Conservation (phyloP, 2,113 vertebrate genomes). For the Vanacampus margaritifer region DNA sequence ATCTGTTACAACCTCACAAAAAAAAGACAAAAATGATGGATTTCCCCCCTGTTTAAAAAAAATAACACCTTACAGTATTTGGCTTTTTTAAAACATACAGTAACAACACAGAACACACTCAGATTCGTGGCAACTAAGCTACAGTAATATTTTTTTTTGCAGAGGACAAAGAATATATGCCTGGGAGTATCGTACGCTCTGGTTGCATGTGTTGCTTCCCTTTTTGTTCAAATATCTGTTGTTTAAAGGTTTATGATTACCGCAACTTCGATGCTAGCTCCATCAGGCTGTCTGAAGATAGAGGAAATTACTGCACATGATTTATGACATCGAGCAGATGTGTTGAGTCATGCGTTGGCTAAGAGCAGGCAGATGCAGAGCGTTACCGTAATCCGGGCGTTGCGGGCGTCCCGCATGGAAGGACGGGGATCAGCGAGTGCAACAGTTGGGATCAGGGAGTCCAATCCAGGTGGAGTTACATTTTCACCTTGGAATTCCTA, state of each 20-base stretch:
- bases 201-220: neutral
- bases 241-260: neutral
- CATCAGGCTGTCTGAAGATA: neutral
- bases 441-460: constrained; percentile 20
- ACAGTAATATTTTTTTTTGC: neutral
- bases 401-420: constrained; percentile 35
- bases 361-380: constrained; percentile 7
- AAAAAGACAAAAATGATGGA: neutral
- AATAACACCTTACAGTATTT: neutral
- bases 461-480: constrained; percentile 28
- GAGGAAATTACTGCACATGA: neutral
- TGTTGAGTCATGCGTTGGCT: constrained; percentile 4
- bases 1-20: neutral
- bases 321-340: neutral
- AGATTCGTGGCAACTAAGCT: neutral
- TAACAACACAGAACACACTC: too few species aligned
- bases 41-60: neutral
- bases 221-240: neutral
- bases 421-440: constrained; percentile 26
- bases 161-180: neutral
- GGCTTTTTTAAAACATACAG: neutral
- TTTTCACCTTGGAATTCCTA: constrained; percentile 79
- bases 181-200: neutral
- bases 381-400: constrained; percentile 46
- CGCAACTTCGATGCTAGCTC: neutral